Evolutionary conservation across 2,888 invertebrate species (phyloP), one percentile per base, ranked within the genome.

Genomic region (Spisula subtruncata): DNA sequence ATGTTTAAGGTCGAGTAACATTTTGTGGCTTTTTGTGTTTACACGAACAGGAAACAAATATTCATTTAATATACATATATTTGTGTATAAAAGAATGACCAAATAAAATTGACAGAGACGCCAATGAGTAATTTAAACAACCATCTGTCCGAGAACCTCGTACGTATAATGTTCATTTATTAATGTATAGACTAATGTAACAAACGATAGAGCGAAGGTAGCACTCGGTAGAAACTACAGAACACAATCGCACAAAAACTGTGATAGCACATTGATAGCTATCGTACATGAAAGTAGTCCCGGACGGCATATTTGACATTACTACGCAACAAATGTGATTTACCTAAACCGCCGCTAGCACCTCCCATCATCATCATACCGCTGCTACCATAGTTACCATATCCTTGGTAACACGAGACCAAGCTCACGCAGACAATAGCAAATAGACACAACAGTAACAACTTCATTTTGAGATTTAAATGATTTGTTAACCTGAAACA

Each of bases 361-460:
- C 41, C 41, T 41, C 41, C 41, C 41, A 41, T 41, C 41, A 54
- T 18, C n/a, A 54, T 20, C 20, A 54, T n/a, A n/a, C n/a, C n/a
- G n/a, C n/a, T n/a, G n/a, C 56, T 20, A 0, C 18, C n/a, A 56
- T 4, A 18, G 20, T n/a, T 20, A 20, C 56, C n/a, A n/a, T n/a
- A n/a, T n/a, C n/a, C n/a, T n/a, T n/a, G n/a, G n/a, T n/a, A n/a
- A 80, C 41, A 32, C 0, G 46, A 35, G 10, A 80, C n/a, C 4
- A 46, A 35, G 10, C 32, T 16, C 41, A 35, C 80, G n/a, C 80
- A n/a, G 80, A 20, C 35, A 80, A 80, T 41, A n/a, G 80, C 80
- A 41, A 80, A 46, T 14, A 41, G 20, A 35, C 80, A 0, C 41
- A 80, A 41, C 35, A 32, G 14, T 18, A 32, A 80, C 80, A 80